Evolutionary conservation across 2,888 invertebrate species (phyloP).

Genomic region (Nomada flava): DNA sequence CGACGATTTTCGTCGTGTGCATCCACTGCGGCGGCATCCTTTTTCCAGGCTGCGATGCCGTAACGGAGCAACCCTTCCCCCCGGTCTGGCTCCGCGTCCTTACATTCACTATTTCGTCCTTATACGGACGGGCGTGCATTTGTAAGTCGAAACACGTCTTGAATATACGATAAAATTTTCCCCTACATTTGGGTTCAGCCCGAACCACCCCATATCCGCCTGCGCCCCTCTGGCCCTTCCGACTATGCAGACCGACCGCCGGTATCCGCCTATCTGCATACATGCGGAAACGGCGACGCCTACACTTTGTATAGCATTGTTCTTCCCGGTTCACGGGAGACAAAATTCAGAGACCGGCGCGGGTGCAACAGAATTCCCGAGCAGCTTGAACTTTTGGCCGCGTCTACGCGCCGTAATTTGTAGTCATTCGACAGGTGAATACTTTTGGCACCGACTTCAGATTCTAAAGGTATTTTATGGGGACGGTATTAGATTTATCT

Average conservation of each 20-base stretch:
- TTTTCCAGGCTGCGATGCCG: conserved; percentile 43
- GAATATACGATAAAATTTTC: conserved; percentile 83
- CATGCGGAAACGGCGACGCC: background rate
- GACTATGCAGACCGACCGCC: conserved; percentile 1
- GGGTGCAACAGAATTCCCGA: background rate
- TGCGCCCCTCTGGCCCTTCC: background rate
- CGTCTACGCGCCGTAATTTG: background rate
- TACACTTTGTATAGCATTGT: background rate
- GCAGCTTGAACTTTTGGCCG: background rate
- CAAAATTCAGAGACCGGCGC: background rate
- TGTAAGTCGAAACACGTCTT: conserved; percentile 80
- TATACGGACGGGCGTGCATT: conserved; percentile 60
- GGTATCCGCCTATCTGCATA: conserved; percentile 1
- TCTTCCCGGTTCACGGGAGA: background rate
- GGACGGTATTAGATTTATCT: background rate
- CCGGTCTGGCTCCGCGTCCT: conserved; percentile 20
- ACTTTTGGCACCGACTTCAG: background rate
- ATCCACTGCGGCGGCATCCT: conserved; percentile 46
- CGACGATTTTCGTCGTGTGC: conserved; percentile 69
- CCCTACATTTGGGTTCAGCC: conserved; percentile 74
- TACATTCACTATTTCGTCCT: conserved; percentile 46
- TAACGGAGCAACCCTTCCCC: conserved; percentile 30
- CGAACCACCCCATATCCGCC: conserved; percentile 17
- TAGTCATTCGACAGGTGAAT: background rate
- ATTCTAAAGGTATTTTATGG: background rate